Base-by-base conservation (phyloP, 2,888 invertebrate genomes). In the Ochropleura plecta region DNA sequence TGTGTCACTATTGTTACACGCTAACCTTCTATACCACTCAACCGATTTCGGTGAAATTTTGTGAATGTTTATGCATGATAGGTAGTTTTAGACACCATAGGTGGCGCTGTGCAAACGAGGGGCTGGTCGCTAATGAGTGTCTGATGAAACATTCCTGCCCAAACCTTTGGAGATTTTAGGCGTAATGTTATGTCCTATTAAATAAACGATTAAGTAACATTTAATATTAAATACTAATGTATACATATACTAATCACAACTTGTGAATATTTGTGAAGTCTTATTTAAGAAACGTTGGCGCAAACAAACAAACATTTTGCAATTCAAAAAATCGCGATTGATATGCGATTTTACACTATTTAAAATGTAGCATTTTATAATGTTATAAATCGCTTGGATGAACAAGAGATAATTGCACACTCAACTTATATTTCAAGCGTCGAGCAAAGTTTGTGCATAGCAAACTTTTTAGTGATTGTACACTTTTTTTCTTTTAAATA, bases 201-300 rank as follows among this genome's bases (percentile, higher is more conserved):
- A 46, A 70, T 65, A 79, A 80, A 18, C 30, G n/a, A 62, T 83
- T 84, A 83, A 86, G 86, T 84, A 84, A 75, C 83, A 79, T 72
- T 76, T 59, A 69, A 62, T 64, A 66, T 55, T 51, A 57, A 65
- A 51, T 75, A 74, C 74, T 80, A 73, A 80, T 48, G 67, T 42
- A 55, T n/a, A n/a, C n/a, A n/a, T 49, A 75, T 46, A 55, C 48
- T 83, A 86, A 73, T 86, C 84, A 84, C 84, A 86, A 84, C 78
- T 74, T 77, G 59, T 55, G 63, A 73, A 73, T 10, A 62, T 70
- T 62, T 70, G 72, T 73, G 78, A 72, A 70, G 53, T 75, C 60
- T 75, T 75, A 66, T 0, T 16, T 44, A 51, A 12, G 10, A 69
- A 71, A 57, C 30, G 64, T 12, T 70, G 42, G 42, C 46, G 4